Base-by-base conservation (phyloP, 2,113 vertebrate genomes). In the Erythrocercus mccallii region DNA sequence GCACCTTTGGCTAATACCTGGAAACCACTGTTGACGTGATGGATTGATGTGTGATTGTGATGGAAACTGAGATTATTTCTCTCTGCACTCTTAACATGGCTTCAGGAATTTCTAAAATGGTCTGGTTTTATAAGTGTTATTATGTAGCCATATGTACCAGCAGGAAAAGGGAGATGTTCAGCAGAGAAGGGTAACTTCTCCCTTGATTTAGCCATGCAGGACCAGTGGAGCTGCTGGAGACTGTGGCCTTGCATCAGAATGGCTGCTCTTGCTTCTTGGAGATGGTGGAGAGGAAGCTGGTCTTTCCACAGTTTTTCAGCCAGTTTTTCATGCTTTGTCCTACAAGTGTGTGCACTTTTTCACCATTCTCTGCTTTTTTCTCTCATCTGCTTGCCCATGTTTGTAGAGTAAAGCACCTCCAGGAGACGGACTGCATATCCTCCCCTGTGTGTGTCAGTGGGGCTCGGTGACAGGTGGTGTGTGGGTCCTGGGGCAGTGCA, bases 341-440 rank as follows among this genome's bases (percentile, higher is more conserved):
- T 64, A 9, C 2, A 35, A 19, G 60, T 44, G 25, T 35, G 56
- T 51, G 40, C 27, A 4, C 11, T 57, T 54, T 28, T 71, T 72
- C n/a, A 48, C 10, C 15, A 1, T 22, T 47, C 15, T n/a, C 27
- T 45, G 14, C 9, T 30, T 61, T 65, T 56, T 58, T 12, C 28
- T 51, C 7, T 51, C 11, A 12, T 10, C 15, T 71, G 10, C 57
- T 10, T 37, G 24, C n/a, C 58, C 5, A 0, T 12, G 20, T 64
- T 18, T 56, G 30, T 37, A 21, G 51, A 64, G 22, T 47, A 33
- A 69, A 42, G 22, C 13, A 8, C 5, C 6, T 38, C 20, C 10
- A 22, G 48, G 56, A 61, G 38, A 15, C 12, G 9, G 19, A 23
- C 13, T 5, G 0, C 2, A 0, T 5, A 3, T 20, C 44, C 5